These are phyloP conservation scores for Prionace glauca DNA, from an alignment of 2,797 vertebrate genomes.

Conservation along the genomic window DNA sequence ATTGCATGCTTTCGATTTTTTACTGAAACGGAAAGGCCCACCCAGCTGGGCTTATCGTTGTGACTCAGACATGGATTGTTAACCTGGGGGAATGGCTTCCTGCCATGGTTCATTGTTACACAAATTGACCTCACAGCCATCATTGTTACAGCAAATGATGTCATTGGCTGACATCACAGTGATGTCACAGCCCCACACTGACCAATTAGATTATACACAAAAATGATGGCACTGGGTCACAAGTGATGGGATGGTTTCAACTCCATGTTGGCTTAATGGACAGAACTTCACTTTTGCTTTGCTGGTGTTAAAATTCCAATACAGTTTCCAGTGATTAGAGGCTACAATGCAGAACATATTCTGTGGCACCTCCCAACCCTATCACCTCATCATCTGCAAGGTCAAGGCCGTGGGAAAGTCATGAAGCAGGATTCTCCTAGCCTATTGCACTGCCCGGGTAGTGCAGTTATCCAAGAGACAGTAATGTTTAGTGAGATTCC, in stretches of 20 bases:
- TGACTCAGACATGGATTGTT: background rate
- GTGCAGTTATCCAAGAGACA: no score
- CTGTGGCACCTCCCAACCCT: background rate
- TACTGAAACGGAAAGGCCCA: slow-evolving; percentile 22
- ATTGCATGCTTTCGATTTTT: slow-evolving; percentile 20
- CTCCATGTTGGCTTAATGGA: background rate
- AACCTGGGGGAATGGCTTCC: background rate
- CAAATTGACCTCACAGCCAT: background rate
- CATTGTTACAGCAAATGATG: slow-evolving; percentile 1
- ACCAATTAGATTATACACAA: background rate
- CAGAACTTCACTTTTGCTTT: background rate
- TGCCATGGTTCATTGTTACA: background rate
- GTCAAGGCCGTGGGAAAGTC: no score
- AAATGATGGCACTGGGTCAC: background rate
- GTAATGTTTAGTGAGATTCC: no score
- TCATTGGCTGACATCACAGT: background rate
- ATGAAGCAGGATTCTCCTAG: no score
- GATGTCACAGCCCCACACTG: background rate
- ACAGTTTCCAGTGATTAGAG: background rate
- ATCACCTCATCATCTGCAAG: background rate
- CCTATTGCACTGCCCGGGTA: no score
- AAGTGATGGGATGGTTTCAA: background rate
- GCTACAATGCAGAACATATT: background rate
- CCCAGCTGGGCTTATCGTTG: background rate
- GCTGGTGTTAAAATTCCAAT: background rate